Percentiles rank a stretch among this genome's conserved stretches.
Evolutionary conservation across 2,113 vertebrate species (phyloP).

Genomic region (Gallinago undulata): DNA sequence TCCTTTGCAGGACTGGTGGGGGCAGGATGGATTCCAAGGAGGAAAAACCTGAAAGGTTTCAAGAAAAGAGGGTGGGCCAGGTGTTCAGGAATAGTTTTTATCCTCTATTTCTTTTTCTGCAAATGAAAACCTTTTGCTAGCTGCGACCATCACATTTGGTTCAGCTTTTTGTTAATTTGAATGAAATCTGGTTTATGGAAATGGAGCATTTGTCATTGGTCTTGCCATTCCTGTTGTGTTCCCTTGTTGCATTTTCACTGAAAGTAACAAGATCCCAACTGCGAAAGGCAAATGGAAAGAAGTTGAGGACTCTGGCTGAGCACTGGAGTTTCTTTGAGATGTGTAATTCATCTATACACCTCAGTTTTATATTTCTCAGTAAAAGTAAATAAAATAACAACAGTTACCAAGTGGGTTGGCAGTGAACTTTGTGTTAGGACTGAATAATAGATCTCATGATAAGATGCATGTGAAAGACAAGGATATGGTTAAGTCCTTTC

Average conservation of each 20-base stretch:
- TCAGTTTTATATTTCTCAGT: neutral
- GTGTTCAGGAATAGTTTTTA: slow-evolving; percentile 12
- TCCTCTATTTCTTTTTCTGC: neutral
- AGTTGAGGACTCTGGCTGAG: neutral
- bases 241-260: neutral
- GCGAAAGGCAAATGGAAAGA: neutral
- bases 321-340: neutral
- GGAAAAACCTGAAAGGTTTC: slow-evolving; percentile 21
- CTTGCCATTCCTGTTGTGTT: slow-evolving; percentile 26
- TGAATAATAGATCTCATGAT: neutral
- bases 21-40: slow-evolving; percentile 10
- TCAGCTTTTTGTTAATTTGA: slow-evolving; percentile 13
- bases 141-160: neutral
- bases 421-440: neutral
- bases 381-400: neutral
- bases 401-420: neutral
- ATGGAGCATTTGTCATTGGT: neutral
- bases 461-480: neutral
- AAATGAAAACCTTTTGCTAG: neutral
- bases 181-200: slow-evolving; percentile 30
- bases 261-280: neutral
- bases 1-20: neutral
- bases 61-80: neutral
- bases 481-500: neutral
- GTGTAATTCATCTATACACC: neutral